A percentile compares a stretch with the other conserved stretches of the same genome.
phyloP scores from a whole-genome alignment of 1,140 invertebrate genomes.

The Thaumetopoea pityocampa region DNA sequence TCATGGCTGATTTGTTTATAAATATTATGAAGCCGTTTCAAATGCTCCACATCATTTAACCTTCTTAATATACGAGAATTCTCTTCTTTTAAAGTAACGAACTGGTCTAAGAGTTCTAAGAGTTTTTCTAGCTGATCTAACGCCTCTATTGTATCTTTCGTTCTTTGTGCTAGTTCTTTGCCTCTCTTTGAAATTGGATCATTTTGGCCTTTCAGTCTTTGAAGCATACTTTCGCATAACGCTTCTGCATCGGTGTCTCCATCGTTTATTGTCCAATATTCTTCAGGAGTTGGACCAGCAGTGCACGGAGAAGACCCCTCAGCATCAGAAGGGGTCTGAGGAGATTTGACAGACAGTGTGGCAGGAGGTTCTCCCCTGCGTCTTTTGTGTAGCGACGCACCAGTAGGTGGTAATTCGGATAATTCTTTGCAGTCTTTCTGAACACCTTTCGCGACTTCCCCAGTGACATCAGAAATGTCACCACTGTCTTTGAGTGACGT shows the following conservation, averaged over 20 bases:
- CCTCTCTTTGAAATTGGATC: conserved; percentile 56
- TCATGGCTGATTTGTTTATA: conserved; percentile 68
- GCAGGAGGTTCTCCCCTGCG: conserved; percentile 60
- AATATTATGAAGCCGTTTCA: conserved; percentile 80
- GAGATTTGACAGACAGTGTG: conserved; percentile 50
- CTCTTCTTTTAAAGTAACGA: conserved; percentile 82
- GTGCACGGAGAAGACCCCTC: conserved; percentile 64
- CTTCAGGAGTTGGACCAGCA: conserved; percentile 44
- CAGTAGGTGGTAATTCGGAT: conserved; percentile 53
- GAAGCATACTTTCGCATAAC: conserved; percentile 57
- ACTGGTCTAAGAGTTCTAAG: conserved; percentile 84
- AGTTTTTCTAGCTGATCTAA: conserved; percentile 87
- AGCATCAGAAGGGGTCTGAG: conserved; percentile 54
- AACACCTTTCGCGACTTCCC: conserved; percentile 20
- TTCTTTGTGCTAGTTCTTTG: conserved; percentile 61
- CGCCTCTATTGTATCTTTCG: conserved; percentile 76
- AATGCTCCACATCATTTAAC: conserved; percentile 84
- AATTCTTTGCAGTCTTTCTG: conserved; percentile 46
- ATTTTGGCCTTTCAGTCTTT: conserved; percentile 51
- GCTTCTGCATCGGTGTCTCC: conserved; percentile 39
- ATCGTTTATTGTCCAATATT: conserved; percentile 39
- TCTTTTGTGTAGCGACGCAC: conserved; percentile 59
- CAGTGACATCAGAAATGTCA: conserved; percentile 39
- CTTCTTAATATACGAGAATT: conserved; percentile 82
- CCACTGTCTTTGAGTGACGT: conserved; percentile 51